Conservation (phyloP, 2,113 vertebrate species). For the Bucco capensis region DNA sequence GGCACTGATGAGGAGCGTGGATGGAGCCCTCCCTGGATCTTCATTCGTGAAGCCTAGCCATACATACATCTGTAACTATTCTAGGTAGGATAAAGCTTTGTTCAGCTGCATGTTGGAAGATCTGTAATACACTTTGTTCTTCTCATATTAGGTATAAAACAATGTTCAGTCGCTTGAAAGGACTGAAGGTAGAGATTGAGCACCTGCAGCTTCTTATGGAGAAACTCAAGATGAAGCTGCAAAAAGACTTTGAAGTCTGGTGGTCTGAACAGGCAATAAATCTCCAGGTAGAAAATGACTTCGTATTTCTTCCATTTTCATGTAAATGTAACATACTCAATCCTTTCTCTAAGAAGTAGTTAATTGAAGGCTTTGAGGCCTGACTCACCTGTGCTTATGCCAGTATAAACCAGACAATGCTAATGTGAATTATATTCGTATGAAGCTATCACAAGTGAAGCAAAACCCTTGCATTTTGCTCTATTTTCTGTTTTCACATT, state of each 20-base stretch:
- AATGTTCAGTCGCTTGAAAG: slow-evolving; percentile 79
- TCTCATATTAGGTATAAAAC: slow-evolving; percentile 79
- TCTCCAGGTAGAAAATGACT: slow-evolving; percentile 73
- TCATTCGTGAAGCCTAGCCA: too few relatives aligned
- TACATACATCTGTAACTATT: neutral
- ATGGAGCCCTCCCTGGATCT: too few relatives aligned
- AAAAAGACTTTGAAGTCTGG: slow-evolving; percentile 89
- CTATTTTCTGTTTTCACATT: neutral
- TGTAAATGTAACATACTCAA: neutral
- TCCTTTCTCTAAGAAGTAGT: neutral
- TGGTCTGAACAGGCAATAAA: slow-evolving; percentile 79
- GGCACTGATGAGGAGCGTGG: too few relatives aligned
- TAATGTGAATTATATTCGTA: neutral
- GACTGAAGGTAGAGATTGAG: slow-evolving; percentile 88
- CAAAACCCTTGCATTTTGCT: neutral
- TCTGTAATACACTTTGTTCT: neutral
- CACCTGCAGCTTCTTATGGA: slow-evolving; percentile 88
- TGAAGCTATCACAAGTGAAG: neutral
- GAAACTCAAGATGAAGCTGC: slow-evolving; percentile 84
- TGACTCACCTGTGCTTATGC: neutral
- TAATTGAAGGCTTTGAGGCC: neutral
- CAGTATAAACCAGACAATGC: neutral
- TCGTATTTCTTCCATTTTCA: neutral
- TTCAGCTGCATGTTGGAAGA: neutral
- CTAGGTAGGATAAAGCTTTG: neutral